phyloP scores from a whole-genome alignment of 2,888 invertebrate genomes.

The Syritta pipiens region DNA sequence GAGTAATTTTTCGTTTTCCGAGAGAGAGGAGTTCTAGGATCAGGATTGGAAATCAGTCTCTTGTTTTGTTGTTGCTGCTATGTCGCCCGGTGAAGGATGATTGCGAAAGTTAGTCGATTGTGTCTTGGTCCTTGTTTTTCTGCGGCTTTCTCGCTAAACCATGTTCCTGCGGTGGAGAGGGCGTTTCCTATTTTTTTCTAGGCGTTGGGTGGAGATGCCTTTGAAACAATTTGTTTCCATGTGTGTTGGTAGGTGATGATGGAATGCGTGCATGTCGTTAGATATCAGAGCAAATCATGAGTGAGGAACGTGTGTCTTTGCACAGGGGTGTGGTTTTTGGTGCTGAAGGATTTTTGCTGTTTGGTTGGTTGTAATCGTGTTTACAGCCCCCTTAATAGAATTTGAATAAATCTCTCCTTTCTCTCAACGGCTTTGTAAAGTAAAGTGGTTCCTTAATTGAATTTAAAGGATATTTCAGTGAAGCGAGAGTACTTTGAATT shows the following conservation, averaged over 20 bases:
- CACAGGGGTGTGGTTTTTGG: too few relatives aligned
- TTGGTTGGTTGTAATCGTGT: slow-evolving; percentile 44
- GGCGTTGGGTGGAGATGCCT: slow-evolving; percentile 29
- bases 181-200: slow-evolving; percentile 12
- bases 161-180: not conserved
- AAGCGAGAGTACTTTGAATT: slow-evolving; percentile 45
- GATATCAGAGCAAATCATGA: not conserved
- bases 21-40: slow-evolving; percentile 6
- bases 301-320: too few relatives aligned
- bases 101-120: slow-evolving; percentile 27
- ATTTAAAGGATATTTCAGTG: slow-evolving; percentile 34
- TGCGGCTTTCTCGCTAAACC: not conserved
- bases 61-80: slow-evolving; percentile 1
- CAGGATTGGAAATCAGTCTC: slow-evolving; percentile 29
- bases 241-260: slow-evolving; percentile 3
- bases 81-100: too few relatives aligned
- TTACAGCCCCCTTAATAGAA: slow-evolving; percentile 38
- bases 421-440: slow-evolving; percentile 38
- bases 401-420: slow-evolving; percentile 35
- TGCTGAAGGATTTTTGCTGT: slow-evolving; percentile 41
- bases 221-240: slow-evolving; percentile 20
- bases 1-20: not conserved
- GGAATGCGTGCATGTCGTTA: slow-evolving; percentile 2
- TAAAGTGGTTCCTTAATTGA: slow-evolving; percentile 57
- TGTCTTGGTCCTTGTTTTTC: not conserved